A percentile compares a stretch with the other conserved stretches of the same genome.
phyloP scores from a whole-genome alignment of 2,888 invertebrate genomes.

The Phaedon cochleariae region DNA sequence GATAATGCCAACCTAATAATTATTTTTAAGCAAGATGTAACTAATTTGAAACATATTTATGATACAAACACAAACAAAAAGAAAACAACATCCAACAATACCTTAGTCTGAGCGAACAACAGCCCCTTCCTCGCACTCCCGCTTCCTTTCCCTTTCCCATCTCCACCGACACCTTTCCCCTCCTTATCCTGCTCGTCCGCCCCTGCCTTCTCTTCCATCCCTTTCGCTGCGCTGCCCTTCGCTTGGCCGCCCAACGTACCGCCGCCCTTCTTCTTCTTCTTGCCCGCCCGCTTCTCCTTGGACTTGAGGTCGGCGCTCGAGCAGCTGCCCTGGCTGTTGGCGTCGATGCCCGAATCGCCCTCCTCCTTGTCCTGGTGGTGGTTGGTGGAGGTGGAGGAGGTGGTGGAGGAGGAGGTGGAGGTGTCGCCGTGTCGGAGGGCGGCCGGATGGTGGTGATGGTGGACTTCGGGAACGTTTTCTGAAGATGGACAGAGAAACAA shows the following conservation, averaged over 20 bases:
- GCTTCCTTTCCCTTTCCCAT: conserved; percentile 11
- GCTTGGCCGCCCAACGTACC: conserved; percentile 37
- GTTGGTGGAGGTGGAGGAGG: background rate
- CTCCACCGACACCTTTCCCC: conserved; percentile 31
- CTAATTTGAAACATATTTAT: no score
- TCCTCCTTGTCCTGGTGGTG: conserved; percentile 73
- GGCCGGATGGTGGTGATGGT: no score
- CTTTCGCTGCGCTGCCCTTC: conserved; percentile 50
- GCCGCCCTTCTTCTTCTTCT: conserved; percentile 65
- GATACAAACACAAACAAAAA: no score
- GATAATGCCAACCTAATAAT: no score
- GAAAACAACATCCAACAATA: no score
- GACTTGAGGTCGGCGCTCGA: conserved; percentile 85
- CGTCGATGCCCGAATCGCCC: conserved; percentile 90
- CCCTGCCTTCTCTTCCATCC: conserved; percentile 27
- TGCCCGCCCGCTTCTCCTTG: conserved; percentile 69
- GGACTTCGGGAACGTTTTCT: conserved; percentile 52
- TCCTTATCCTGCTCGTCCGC: conserved; percentile 34
- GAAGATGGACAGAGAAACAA: no score
- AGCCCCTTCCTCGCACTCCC: conserved; percentile 63
- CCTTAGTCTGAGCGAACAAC: conserved; percentile 73
- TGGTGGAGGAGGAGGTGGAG: conserved; percentile 9
- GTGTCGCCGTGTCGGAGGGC: conserved; percentile 57
- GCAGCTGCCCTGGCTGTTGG: conserved; percentile 88
- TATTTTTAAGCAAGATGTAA: no score